Base-by-base conservation (phyloP, 2,797 vertebrate species). In the Phataginus tricuspis region DNA sequence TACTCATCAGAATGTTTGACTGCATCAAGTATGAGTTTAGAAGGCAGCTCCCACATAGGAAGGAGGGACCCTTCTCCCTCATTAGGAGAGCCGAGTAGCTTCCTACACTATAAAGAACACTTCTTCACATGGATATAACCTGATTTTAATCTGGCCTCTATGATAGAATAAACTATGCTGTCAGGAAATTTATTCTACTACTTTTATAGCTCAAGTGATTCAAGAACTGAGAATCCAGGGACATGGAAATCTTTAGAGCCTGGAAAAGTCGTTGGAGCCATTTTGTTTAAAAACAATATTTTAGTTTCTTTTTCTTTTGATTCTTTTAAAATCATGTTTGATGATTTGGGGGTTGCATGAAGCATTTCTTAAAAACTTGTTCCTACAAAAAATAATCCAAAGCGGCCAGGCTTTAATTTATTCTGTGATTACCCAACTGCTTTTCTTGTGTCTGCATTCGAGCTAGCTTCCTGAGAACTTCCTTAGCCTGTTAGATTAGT, bases 381-480 rank as follows among this genome's bases (percentile, higher is more conserved):
- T 91, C 19, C 23, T 90, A 79, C 77, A 90, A 92, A 88, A 63
- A 83, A 61, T 64, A 89, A 86, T 88, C 42, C 37, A 94, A 82
- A 79, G n/a, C 29, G 88, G 42, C 90, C 72, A 96, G 34, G 16
- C 16, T 82, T 96, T 86, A 77, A 66, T 84, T 96, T 97, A 75
- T 78, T 90, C 37, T 80, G 3, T 53, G 63, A 64, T 95, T 72
- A 82, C 39, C 42, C 27, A 84, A 29, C 63, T 95, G 51, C 49
- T 95, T 37, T 90, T 87, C 66, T 94, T 96, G 4, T 75, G 45
- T 79, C 64, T 86, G 0, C 10, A 57, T 94, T 37, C 64, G 91
- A 71, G 11, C 49, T 71, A 72, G 31, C 23, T 92, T 92, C 34
- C n/a, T 45, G 4, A 37, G 49, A 83, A 92, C 23, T 89, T 78